Evolutionary conservation across 2,888 invertebrate genomes (phyloP).

Genomic region (Byasa hedistus): DNA sequence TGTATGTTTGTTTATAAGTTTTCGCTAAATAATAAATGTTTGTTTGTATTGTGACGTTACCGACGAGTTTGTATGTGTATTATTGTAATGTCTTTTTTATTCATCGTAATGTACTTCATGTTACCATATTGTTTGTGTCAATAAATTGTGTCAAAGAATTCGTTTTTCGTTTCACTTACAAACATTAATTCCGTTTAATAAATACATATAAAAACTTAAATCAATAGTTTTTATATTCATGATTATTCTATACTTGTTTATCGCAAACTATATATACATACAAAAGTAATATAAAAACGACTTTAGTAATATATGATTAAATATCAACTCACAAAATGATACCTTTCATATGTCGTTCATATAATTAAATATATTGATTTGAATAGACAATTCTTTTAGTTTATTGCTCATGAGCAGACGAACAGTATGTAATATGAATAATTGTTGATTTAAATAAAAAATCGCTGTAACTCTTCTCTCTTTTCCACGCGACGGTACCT

Average conservation of each 20-base stretch:
- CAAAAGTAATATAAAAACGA: too few species aligned
- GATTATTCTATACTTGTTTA: too few species aligned
- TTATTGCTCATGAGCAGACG: too few species aligned
- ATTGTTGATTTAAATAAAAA: not conserved
- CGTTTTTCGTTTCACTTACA: not conserved
- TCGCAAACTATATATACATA: too few species aligned
- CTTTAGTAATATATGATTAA: too few species aligned
- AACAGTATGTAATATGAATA: too few species aligned
- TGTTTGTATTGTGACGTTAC: not conserved
- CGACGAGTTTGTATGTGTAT: not conserved
- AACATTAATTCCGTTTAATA: not conserved
- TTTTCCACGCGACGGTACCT: conserved; percentile 61
- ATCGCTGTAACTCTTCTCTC: conserved; percentile 31
- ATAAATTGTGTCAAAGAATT: conserved; percentile 22
- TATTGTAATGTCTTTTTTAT: not conserved
- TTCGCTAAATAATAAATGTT: conserved; percentile 5
- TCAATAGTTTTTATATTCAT: too few species aligned
- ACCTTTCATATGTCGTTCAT: too few species aligned
- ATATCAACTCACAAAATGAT: too few species aligned
- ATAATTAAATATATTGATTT: too few species aligned
- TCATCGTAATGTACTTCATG: conserved; percentile 14
- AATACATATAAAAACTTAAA: too few species aligned
- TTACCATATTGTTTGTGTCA: conserved; percentile 26
- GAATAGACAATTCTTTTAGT: too few species aligned
- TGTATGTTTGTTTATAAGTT: conserved; percentile 3